Base-by-base conservation (phyloP, 2,113 vertebrate species). In the Syngnathus scovelli region DNA sequence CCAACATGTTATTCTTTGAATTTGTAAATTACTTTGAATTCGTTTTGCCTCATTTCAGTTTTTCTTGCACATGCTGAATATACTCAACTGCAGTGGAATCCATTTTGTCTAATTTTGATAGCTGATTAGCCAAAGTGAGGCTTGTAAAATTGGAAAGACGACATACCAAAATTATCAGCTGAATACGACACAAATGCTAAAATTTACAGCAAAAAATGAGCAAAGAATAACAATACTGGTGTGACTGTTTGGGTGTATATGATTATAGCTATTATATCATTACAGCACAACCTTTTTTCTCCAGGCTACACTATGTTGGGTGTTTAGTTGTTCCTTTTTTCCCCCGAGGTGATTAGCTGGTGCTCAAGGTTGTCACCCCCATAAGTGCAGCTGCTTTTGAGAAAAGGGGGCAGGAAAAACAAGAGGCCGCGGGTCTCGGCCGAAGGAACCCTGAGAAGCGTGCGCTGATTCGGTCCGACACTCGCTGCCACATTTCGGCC, bases 391-490 rank as follows among this genome's bases (percentile, higher is more conserved):
- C 84, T 86, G 88, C 86, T 91, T 90, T 88, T 89, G 86, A 91
- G 89, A 92, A 91, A 92, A 90, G 49, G 19, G 49, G n/a, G 49
- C 19, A 52, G 49, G 49, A 52, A 52, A 52, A 52, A 52, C 49
- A 8, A 52, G 49, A 52, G 19, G 49, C 49, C 49, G 7, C 49
- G 49, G 49, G 49, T 21, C 49, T n/a, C 3, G 49, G 49, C 90
- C 90, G 18, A 93, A 94, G 91, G 89, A 92, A 91, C 87, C 83
- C 90, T 89, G 89, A 91, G 91, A 92, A 93, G 92, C 92, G 90
- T 93, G 91, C 91, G 91, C 91, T 94, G 92, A 95, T 95, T 89
- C 83, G 90, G 89, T 88, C 93, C 93, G 94, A 95, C 93, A 93
- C 90, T 90, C 88, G 90, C 92, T 93, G 92, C 92, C 93, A 93